Evolutionary conservation across 1,140 invertebrate species (phyloP), one percentile per base, ranked within the genome.

Genomic region (Mactra quadrangularis): DNA sequence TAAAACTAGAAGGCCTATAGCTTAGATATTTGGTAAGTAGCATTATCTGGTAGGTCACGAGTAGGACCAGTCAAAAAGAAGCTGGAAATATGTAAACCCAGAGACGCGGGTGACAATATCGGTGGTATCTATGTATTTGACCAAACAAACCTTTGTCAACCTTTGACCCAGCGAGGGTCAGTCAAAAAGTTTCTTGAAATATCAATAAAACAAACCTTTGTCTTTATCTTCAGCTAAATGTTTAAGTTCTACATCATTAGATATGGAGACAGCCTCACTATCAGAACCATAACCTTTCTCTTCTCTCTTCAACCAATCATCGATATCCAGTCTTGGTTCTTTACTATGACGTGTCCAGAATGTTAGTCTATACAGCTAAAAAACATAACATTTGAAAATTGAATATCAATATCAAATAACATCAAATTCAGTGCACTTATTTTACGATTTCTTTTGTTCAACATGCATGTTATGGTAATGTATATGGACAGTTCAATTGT

Each of bases 311-410:
- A 27, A 4, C 64, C 41, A 68, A 0, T 50, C 45, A 33, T 88
- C 84, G 53, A 93, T 90, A 33, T 93, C 89, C 17, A 93, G 55
- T 17, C 94, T 85, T 7, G 91, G 89, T 68, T 92, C 66, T 19
- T 83, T 83, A 83, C 92, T 94, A 64, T 91, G 85, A 0, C 93
- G 82, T 13, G 92, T 92, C 91, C 91, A 93, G 84, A 91, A 94
- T 0, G 93, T 93, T 9, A 94, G 79, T n/a, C 94, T 89, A 71
- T 93, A 85, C 4, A 94, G 71, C 93, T 94, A 85, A 27, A 79
- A 17, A 29, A 29, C 11, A 75, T 59, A 75, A n/a, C 15, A 72
- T 19, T n/a, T n/a, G n/a, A n/a, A n/a, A n/a, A 50, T 19, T 50
- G 45, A 11, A 19, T 50, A 19, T 11, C 45, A 19, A 50, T 50